These are phyloP conservation scores for Lepilemur septentrionalis DNA, from an alignment of 2,797 vertebrate genomes.

Conservation along the genomic window DNA sequence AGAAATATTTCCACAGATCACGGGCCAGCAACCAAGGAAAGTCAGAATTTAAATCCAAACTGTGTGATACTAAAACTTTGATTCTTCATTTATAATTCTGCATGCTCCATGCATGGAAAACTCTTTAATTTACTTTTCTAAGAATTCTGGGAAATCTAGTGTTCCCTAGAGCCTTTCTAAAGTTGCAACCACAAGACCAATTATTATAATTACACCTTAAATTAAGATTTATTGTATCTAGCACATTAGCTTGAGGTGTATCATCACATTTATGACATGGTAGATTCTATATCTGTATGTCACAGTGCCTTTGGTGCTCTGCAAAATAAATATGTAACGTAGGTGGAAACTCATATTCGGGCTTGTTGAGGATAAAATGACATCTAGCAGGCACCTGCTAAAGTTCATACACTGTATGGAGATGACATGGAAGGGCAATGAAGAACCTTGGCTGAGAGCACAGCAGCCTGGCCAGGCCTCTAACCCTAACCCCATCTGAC, in stretches of 20 bases:
- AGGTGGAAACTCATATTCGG: neutral
- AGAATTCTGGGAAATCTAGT: neutral
- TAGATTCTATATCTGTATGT: neutral
- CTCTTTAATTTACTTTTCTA: neutral
- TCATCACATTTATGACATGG: neutral
- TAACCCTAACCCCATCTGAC: neutral
- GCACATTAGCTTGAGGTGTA: neutral
- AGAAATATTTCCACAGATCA: neutral
- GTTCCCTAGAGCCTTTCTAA: neutral
- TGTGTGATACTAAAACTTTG: neutral
- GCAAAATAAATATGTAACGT: neutral
- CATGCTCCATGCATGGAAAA: neutral
- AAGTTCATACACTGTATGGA: neutral
- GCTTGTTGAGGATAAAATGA: neutral
- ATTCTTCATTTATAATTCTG: neutral
- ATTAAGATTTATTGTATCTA: neutral
- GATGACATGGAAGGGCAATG: neutral
- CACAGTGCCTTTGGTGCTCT: neutral
- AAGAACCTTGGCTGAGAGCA: neutral
- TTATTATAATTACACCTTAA: neutral
- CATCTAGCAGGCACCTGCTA: neutral
- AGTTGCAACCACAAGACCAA: neutral
- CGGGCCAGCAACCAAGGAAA: neutral
- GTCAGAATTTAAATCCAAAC: neutral
- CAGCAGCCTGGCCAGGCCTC: neutral